These are phyloP conservation scores for Scotopteryx bipunctaria DNA, from an alignment of 2,888 invertebrate species.

Conservation along the genomic window DNA sequence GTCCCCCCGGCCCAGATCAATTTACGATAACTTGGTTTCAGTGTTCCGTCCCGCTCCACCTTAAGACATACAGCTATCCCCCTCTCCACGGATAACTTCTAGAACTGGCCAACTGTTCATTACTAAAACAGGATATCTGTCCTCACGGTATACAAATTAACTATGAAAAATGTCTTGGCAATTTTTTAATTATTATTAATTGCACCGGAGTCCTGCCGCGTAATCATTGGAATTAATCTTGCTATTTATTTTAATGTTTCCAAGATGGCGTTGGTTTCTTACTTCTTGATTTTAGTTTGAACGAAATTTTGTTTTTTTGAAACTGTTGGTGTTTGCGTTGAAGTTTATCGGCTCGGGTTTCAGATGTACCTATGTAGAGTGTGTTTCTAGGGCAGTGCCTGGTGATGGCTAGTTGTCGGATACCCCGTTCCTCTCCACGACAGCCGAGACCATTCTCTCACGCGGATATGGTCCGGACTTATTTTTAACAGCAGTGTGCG, in stretches of 20 bases:
- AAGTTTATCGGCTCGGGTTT: neutral
- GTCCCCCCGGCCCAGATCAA: slow-evolving; percentile 74
- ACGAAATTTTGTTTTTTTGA: neutral
- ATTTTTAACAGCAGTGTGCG: slow-evolving; percentile 78
- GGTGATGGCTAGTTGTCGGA: slow-evolving; percentile 35
- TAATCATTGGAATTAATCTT: slow-evolving; percentile 20
- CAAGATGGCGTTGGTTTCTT: neutral
- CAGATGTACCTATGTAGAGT: slow-evolving; percentile 1
- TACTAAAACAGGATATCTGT: slow-evolving; percentile 55
- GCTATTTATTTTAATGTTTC: slow-evolving; percentile 5
- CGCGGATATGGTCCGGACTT: slow-evolving; percentile 76
- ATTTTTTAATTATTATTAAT: slow-evolving; percentile 28
- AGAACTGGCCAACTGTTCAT: slow-evolving; percentile 65
- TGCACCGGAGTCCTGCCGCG: slow-evolving; percentile 10
- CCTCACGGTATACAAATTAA: slow-evolving; percentile 35
- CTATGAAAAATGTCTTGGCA: slow-evolving; percentile 25
- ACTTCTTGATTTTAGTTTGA: neutral
- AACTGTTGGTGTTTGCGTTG: neutral
- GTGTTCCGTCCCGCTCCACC: slow-evolving; percentile 78
- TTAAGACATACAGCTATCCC: slow-evolving; percentile 74
- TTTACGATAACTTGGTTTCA: slow-evolving; percentile 80
- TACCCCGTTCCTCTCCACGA: slow-evolving; percentile 47
- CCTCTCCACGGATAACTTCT: slow-evolving; percentile 77
- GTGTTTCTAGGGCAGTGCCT: slow-evolving; percentile 23
- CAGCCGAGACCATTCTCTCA: slow-evolving; percentile 68